These are phyloP conservation scores for Acanthosepion lycidas DNA, from an alignment of 2,888 invertebrate species.

Conservation along the genomic window DNA sequence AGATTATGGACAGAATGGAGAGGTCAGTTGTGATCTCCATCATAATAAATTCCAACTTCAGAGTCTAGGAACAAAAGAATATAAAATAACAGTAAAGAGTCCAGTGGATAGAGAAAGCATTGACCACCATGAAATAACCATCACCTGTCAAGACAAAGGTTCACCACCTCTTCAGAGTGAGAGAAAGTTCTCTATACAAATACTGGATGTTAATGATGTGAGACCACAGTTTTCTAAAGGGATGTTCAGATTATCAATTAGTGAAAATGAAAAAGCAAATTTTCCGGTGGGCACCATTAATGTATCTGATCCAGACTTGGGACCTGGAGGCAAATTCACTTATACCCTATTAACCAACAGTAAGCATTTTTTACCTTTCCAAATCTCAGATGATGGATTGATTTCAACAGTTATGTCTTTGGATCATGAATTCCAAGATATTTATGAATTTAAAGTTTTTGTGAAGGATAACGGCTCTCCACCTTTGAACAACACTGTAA, in stretches of 20 bases:
- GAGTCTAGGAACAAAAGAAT: neutral
- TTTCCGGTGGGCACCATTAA: neutral
- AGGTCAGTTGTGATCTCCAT: neutral
- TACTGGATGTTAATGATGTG: neutral
- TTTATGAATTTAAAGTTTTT: neutral
- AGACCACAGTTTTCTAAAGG: neutral
- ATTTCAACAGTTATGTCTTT: neutral
- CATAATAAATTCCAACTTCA: neutral
- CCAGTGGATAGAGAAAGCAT: neutral
- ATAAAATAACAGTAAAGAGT: neutral
- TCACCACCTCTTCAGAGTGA: neutral
- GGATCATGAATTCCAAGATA: slow-evolving; percentile 4
- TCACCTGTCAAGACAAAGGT: neutral
- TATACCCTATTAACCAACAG: neutral
- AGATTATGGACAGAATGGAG: neutral
- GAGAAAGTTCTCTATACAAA: neutral
- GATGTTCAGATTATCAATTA: neutral
- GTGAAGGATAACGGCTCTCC: neutral
- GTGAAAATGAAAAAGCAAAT: neutral
- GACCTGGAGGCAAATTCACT: neutral
- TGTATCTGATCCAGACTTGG: neutral
- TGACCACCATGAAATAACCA: slow-evolving; percentile 14
- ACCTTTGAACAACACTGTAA: neutral
- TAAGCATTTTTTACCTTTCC: neutral
- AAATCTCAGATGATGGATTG: neutral